Evolutionary conservation across 2,888 invertebrate species (phyloP), one percentile per base, ranked within the genome.

Genomic region (Hydrotaea diabolus): DNA sequence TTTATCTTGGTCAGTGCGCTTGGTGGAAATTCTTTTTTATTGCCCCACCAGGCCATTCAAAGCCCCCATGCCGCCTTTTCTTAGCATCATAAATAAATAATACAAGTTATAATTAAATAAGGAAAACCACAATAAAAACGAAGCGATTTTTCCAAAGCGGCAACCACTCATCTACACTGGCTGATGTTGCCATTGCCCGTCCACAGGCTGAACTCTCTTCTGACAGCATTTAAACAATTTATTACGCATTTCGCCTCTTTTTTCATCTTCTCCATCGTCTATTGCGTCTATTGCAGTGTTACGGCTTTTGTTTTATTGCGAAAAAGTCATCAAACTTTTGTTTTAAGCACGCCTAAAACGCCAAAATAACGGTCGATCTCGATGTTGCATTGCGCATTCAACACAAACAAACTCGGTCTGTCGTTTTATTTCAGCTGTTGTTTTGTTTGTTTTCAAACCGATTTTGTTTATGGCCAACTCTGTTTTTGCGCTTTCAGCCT

Each of bases 241-340:
- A 59, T 59, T 59, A 59, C 59, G 59, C 59, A 59, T 59, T 59
- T 59, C 26, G 59, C 23, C 19, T 21, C 23, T 21, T 21, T 19
- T 7, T 31, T 7, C 31, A 4, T 31, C 31, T 2, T 31, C 31
- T 31, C 7, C 31, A 4, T 31, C 31, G 2, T 31, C 31, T 4
- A 4, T 7, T 31, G 7, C 17, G 21, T 57, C 57, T 21, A 21
- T 21, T 9, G 19, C 23, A 17, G 19, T 55, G 55, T 21, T 19
- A 21, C 55, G 9, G 23, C 15, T 73, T 72, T 72, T 59, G 19
- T 39, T 46, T 62, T 23, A 17, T 46, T 46, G 43, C 39, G 55
- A 77, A 36, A 39, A 71, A 73, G 81, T 78, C 81, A 84, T 78
- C 81, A 78, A 73, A 78, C 81, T 84, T 81, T 76, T 64, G 72